These are phyloP conservation scores for Thecocarcelia acutangulata DNA, from an alignment of 2,888 invertebrate species.

Conservation along the genomic window DNA sequence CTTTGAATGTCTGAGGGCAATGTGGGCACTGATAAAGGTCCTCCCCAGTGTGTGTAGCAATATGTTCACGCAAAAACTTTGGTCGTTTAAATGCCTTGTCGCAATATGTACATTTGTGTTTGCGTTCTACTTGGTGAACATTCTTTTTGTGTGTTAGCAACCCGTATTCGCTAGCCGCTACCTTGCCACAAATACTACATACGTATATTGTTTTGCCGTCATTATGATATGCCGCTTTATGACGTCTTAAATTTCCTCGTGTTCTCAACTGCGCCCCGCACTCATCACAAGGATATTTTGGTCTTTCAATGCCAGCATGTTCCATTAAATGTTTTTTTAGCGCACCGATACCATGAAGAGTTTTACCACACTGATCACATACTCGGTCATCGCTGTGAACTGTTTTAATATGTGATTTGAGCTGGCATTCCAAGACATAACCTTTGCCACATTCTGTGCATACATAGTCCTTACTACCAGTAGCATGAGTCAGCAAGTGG, in stretches of 20 bases:
- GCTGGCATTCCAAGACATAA: conserved; percentile 58
- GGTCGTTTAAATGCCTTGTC: conserved; percentile 72
- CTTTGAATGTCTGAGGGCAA: conserved; percentile 74
- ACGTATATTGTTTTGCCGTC: conserved; percentile 66
- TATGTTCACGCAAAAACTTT: conserved; percentile 72
- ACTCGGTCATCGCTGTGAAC: conserved; percentile 63
- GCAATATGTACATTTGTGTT: conserved; percentile 71
- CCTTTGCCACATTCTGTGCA: conserved; percentile 72
- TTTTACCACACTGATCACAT: conserved; percentile 70
- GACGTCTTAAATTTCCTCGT: conserved; percentile 66
- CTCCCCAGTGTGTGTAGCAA: conserved; percentile 73
- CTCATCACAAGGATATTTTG: conserved; percentile 68
- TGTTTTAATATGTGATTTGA: conserved; percentile 66
- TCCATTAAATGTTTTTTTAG: conserved; percentile 62
- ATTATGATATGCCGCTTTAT: conserved; percentile 71
- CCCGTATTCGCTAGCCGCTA: conserved; percentile 69
- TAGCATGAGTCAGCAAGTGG: conserved; percentile 70
- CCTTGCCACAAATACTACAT: conserved; percentile 72
- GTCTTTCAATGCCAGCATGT: conserved; percentile 60
- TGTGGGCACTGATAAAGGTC: conserved; percentile 73
- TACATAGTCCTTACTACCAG: conserved; percentile 66
- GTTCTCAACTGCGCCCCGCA: conserved; percentile 70
- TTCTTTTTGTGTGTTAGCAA: conserved; percentile 71
- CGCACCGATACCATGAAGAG: conserved; percentile 60
- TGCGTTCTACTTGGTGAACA: conserved; percentile 71